phyloP scores from a whole-genome alignment of 2,113 vertebrate species.

The Ovis aries region DNA sequence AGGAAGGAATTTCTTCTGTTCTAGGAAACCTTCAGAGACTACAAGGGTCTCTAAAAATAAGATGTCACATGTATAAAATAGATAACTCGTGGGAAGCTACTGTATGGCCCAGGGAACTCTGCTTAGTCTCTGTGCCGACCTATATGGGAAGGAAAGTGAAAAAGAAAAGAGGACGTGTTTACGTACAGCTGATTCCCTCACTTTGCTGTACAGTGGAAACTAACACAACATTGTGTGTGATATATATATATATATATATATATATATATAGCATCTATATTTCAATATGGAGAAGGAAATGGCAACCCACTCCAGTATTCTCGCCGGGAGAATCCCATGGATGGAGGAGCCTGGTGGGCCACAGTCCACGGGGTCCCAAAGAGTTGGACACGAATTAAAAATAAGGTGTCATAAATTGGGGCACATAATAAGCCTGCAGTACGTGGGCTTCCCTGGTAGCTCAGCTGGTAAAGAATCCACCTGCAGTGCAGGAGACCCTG shows the following conservation, averaged over 20 bases:
- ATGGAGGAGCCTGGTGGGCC: too few species aligned
- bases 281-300: not conserved
- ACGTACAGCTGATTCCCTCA: not conserved
- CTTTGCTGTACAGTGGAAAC: not conserved
- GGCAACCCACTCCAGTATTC: too few species aligned
- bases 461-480: not conserved
- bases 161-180: not conserved
- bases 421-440: not conserved
- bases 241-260: too few species aligned
- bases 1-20: not conserved
- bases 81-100: not conserved
- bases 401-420: not conserved
- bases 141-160: not conserved
- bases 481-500: not conserved
- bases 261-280: not conserved
- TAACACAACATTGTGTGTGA: not conserved
- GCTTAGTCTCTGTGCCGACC: not conserved
- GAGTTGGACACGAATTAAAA: not conserved
- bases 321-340: too few species aligned
- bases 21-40: not conserved
- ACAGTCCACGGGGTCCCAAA: too few species aligned
- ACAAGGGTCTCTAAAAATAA: not conserved
- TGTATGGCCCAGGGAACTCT: not conserved
- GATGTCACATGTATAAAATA: not conserved
- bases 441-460: not conserved